Base-by-base conservation (phyloP, 2,113 vertebrate species). In the Aix galericulata region DNA sequence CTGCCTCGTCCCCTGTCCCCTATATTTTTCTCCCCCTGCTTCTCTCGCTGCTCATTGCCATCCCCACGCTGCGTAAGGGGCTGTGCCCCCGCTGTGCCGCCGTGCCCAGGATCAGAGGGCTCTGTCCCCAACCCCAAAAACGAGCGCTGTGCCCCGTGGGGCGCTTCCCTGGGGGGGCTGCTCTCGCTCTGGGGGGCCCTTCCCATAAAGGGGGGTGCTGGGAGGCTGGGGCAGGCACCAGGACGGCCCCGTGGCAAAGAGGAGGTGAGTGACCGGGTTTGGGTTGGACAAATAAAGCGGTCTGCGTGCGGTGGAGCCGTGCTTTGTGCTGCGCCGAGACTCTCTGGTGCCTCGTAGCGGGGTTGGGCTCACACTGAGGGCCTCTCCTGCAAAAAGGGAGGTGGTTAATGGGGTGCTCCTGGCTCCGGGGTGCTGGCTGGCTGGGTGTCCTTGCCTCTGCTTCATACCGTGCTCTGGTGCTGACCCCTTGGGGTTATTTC, bases 251-350 rank as follows among this genome's bases (percentile, higher is more conserved):
- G 0, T 53, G 11, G 15, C 16, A 17, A n/a, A 17, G 66, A 59
- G 53, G 20, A 92, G 42, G 46, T 38, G 14, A 22, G 11, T 0
- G 55, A 88, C 36, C 72, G 53, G 75, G 29, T 76, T 38, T 75
- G 94, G 46, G 73, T 56, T 67, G 60, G 88, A 44, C 11, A 44
- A 96, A 96, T 95, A 91, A 96, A 96, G 46, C 1, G 6, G 32
- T 85, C 23, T 55, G 76, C 2, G 48, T 38, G 64, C 71, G 53
- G 56, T 0, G 1, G 27, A 3, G 64, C 63, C 50, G 68, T 27
- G 71, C 85, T 89, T 50, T 27, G 42, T 3, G 6, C 29, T 60
- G 38, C 50, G 71, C 66, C 0, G 17, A 15, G 71, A 1, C 58
- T 93, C 90, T 94, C 40, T 17, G 79, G 50, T 66, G 90, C 20